Base-by-base conservation (phyloP, 2,888 invertebrate species). In the Callyntrura sp. region DNA sequence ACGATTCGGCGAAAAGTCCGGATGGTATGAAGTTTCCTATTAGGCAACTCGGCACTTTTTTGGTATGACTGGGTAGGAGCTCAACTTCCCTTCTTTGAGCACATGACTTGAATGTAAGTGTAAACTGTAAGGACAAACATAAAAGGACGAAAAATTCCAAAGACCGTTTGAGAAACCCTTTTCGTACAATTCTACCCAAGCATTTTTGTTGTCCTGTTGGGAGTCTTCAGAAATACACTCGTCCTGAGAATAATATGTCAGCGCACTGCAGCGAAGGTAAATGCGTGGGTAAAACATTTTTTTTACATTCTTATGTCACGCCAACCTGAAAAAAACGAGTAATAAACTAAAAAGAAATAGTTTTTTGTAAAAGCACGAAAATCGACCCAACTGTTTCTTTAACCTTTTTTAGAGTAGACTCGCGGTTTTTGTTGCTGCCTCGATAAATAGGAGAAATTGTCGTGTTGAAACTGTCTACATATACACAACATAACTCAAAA, bases 211-310 rank as follows among this genome's bases (percentile, higher is more conserved):
- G 43, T 11, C 9, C 17, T 11, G 9, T 9, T 45, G 23, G 43
- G 45, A 17, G 5, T n/a, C n/a, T 35, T 1, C 4, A 70, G 43
- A 70, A 65, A 65, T 65, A 65, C 28, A 68, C 48, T 73, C 45
- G 73, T 48, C 73, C 2, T 73, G 73, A 48, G 73, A 73, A 48
- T 73, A 23, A 73, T 73, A 73, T 45, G 73, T 73, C 73, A 73
- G 43, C 73, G 45, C 73, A 65, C 65, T 28, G 35, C 35, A 35
- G 35, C 35, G 28, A 25, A 25, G 28, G 65, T 28, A 17, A 65
- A 65, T 65, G 65, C 28, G 65, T 9, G 65, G 65, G 28, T 28
- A 28, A 65, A 62, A 25, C 4, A 62, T 62, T 35, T 28, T 68
- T 65, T 35, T 68, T 68, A 35, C 68, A 17, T 20, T 70, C 43